phyloP scores from a whole-genome alignment of 2,888 invertebrate species.

The Rhamphomyia laevipes region DNA sequence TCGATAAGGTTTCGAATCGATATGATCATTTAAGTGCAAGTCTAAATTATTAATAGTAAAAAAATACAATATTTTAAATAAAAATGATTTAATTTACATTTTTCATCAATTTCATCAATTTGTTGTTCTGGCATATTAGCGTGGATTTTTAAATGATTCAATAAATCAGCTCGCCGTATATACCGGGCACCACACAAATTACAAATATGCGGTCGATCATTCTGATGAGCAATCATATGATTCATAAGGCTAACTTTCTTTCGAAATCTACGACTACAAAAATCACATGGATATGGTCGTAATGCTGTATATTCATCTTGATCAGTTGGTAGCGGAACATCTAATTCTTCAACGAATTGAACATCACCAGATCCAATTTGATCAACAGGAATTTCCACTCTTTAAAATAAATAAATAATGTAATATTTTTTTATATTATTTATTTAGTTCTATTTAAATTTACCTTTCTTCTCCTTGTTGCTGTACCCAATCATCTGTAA shows the following conservation, averaged over 20 bases:
- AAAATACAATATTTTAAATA: slow-evolving; percentile 4
- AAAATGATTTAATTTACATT: slow-evolving; percentile 18
- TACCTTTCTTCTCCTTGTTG: slow-evolving; percentile 61
- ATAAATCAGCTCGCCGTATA: slow-evolving; percentile 65
- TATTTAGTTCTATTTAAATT: no score
- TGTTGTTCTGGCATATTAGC: slow-evolving; percentile 59
- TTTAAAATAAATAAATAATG: slow-evolving; percentile 23
- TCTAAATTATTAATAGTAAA: slow-evolving; percentile 3
- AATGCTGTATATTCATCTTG: slow-evolving; percentile 56
- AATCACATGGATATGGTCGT: slow-evolving; percentile 75
- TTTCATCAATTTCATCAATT: slow-evolving; percentile 24
- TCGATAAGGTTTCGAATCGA: slow-evolving; percentile 4
- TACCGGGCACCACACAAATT: slow-evolving; percentile 73
- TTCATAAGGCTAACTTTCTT: slow-evolving; percentile 75
- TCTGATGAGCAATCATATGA: slow-evolving; percentile 79
- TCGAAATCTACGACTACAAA: slow-evolving; percentile 71
- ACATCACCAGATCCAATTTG: slow-evolving; percentile 42
- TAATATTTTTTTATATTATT: not conserved
- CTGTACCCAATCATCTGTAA: slow-evolving; percentile 70
- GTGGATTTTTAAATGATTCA: slow-evolving; percentile 72
- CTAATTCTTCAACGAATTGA: slow-evolving; percentile 49
- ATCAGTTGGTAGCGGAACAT: slow-evolving; percentile 69
- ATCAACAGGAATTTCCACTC: slow-evolving; percentile 56
- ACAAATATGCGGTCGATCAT: slow-evolving; percentile 69
- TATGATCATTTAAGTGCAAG: slow-evolving; percentile 10